A percentile compares a stretch with the other conserved stretches of the same genome.
phyloP scores from a whole-genome alignment of 2,797 vertebrate genomes.

The Typhlichthys subterraneus region DNA sequence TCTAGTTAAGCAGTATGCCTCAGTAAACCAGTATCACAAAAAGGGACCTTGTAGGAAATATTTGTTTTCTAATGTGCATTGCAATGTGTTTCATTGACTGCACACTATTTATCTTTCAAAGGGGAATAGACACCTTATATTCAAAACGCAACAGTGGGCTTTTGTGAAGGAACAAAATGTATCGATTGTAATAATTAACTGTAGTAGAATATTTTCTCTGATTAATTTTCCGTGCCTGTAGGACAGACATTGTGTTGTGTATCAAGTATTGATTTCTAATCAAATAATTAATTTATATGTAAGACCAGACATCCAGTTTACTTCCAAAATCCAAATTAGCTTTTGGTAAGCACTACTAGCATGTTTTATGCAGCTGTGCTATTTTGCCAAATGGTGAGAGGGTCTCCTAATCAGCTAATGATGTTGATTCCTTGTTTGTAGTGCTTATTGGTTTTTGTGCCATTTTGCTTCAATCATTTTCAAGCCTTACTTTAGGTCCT shows the following conservation, averaged over 20 bases:
- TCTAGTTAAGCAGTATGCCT: conserved; percentile 27
- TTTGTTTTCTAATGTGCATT: conserved; percentile 33
- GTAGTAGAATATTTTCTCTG: too few species aligned
- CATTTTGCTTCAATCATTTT: conserved; percentile 21
- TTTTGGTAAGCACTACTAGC: conserved; percentile 25
- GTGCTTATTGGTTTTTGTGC: conserved; percentile 12
- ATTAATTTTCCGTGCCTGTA: too few species aligned
- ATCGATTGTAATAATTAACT: too few species aligned
- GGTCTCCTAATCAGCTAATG: conserved; percentile 36
- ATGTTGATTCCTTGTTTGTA: conserved; percentile 27
- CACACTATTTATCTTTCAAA: conserved; percentile 7
- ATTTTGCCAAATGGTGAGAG: conserved; percentile 27
- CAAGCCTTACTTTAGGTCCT: conserved; percentile 37
- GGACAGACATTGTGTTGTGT: too few species aligned
- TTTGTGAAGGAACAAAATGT: too few species aligned
- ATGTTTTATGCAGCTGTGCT: conserved; percentile 32
- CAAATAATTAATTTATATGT: too few species aligned
- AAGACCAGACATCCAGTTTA: too few species aligned
- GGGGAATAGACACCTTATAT: background rate
- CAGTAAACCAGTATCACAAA: conserved; percentile 34
- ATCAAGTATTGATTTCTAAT: too few species aligned
- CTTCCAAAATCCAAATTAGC: conserved; percentile 2
- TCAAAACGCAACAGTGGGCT: too few species aligned
- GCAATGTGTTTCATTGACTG: conserved; percentile 29
- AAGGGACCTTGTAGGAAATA: conserved; percentile 39